Evolutionary conservation across 2,797 vertebrate genomes (phyloP), one percentile per base, ranked within the genome.

Genomic region (Esox masquinongy): DNA sequence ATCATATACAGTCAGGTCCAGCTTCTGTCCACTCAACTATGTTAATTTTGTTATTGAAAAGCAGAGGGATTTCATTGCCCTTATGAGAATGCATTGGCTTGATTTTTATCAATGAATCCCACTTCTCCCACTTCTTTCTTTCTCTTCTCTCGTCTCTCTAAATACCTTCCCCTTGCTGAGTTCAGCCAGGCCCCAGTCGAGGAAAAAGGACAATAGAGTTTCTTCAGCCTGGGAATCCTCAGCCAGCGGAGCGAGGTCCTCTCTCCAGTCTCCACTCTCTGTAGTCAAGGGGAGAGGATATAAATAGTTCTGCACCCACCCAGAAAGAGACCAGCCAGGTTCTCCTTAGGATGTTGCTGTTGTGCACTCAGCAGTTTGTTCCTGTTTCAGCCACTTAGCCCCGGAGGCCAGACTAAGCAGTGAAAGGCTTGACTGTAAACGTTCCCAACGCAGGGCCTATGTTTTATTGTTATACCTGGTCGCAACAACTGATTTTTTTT

Each of bases 271-370:
- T 73, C 51, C n/a, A 50, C 64, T 69, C 76, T 83, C 87, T 91
- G 89, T 85, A 88, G 86, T 81, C 83, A 77, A 81, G 82, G 83
- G 87, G 86, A 16, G 47, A 51, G 51, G 90, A 91, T 92, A 92
- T 89, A 92, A 93, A 92, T 92, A 91, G 92, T 9, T 64, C n/a
- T 43, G 81, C 89, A 92, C 84, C 89, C 89, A 90, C 88, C 88
- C 88, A 85, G 89, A 87, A 86, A 90, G 56, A 61, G 24, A 61
- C 56, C 56, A 61, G 56, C 79, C 88, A 77, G 82, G 85, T 88
- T 86, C 88, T 88, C 77, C 80, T 86, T 85, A 85, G 88, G 88
- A 89, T 87, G 74, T 76, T 74, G 67, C 77, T 76, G 88, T 89
- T 91, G 84, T 90, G 79, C 81, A 84, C 78, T 80, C 79, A 77